Base-by-base conservation (phyloP, 1,140 invertebrate genomes). In the Nephila pilipes region DNA sequence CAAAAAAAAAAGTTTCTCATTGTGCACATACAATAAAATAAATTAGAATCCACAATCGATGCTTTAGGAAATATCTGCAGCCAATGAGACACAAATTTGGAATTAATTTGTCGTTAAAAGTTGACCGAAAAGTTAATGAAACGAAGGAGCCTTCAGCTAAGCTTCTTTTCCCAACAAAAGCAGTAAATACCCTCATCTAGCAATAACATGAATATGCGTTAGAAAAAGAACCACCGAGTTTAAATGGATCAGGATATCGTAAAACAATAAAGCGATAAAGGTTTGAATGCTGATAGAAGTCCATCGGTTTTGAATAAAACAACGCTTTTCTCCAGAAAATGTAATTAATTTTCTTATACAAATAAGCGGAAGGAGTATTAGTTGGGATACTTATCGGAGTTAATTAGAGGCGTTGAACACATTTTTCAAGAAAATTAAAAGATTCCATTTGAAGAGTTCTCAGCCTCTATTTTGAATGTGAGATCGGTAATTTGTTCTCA, bases 101-200 rank as follows among this genome's bases (percentile, higher is more conserved):
- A 75, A 75, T 75, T 75, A 75, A 75, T 75, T 75, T 29, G 29
- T 75, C 69, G 69, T 75, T 75, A 75, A 75, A 75, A 75, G 69
- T 36, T 75, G 69, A 36, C 69, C 69, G 69, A 75, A 75, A 75
- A 75, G 29, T 75, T 75, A 75, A 75, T 75, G 69, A 75, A 75
- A 75, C 20, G 69, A 75, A 32, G 18, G 36, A 20, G 2, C 69
- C 69, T 22, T 3, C 14, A 75, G 69, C 69, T 32, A 75, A 18
- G 69, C 16, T 18, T n/a, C n/a, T n/a, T 18, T 22, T 20, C 58
- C 22, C 18, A 29, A 75, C 69, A 75, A 75, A 75, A 75, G 69
- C 69, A 2, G 29, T 32, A 75, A 75, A 32, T 32, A 32, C 29
- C 14, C 32, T 14, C 18, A 4, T 20, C 4, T 58, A 60, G 16